Evolutionary conservation across 2,113 vertebrate species (phyloP), one percentile per base, ranked within the genome.

Genomic region (Gnathonemus longibarbis): DNA sequence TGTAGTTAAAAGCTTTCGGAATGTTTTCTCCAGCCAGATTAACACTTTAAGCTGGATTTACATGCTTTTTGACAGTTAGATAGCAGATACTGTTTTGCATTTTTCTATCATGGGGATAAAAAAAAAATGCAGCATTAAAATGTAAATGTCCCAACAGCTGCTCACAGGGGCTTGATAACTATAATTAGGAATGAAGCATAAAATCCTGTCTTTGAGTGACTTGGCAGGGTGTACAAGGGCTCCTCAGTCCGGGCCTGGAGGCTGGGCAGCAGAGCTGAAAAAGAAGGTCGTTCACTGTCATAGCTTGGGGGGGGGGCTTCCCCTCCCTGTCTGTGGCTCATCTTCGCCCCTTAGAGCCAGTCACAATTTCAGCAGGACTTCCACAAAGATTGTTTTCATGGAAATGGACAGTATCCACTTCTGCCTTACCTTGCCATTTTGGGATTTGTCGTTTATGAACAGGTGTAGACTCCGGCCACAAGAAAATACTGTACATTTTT

Each of bases 211-310:
- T 94, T 92, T 92, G 93, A 94, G 91, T 91, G 91, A 93, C 84
- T 93, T 90, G 92, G 90, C 92, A 93, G 92, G 89, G 88, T 91
- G 94, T 91, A 95, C 94, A 95, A 94, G 93, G 94, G 92, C 85
- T 92, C 93, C 94, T 95, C 94, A 95, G 94, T 95, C 92, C 93
- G 92, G 84, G 92, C 90, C 91, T 90, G 93, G 90, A 93, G 92
- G 94, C 93, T 91, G 91, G 88, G 90, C 92, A 91, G 90, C 89
- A n/a, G 45, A 74, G 92, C 92, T 90, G 92, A 95, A 94, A 93
- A 94, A 94, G 93, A 95, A 94, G 93, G 94, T 95, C 94, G 94
- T 95, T 95, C 94, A 95, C 93, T 93, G 93, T 94, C 94, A 92
- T 90, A 90, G 91, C 92, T 93, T 93, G 91, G 90, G 89, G 91